Evolutionary conservation across 92 coral and sea anemone genomes (phyloP).

Genomic region (Actinostola sp.): DNA sequence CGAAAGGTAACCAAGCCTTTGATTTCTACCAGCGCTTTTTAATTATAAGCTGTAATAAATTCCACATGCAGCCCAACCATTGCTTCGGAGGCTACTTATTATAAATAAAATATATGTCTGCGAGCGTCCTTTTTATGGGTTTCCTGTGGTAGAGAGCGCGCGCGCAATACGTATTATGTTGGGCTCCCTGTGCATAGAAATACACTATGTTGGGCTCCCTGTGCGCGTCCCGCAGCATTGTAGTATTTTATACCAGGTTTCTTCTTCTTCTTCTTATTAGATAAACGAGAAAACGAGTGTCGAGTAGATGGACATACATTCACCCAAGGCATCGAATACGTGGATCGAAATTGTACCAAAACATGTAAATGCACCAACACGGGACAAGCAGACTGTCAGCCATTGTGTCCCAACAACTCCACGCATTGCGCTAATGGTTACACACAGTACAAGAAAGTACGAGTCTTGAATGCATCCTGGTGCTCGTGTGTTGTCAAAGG

Average conservation of each 20-base stretch:
- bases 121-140: too few species aligned
- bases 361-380: conserved; percentile 39
- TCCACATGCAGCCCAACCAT: too few species aligned
- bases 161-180: too few species aligned
- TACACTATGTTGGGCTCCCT: too few species aligned
- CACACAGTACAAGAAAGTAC: conserved; percentile 12
- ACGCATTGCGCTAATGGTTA: conserved; percentile 28
- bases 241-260: not conserved
- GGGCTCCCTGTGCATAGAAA: too few species aligned
- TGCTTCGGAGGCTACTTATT: too few species aligned
- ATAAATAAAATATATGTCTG: too few species aligned
- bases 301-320: conserved; percentile 43
- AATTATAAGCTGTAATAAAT: too few species aligned
- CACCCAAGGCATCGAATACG: conserved; percentile 30
- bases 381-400: conserved; percentile 35
- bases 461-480: conserved; percentile 39
- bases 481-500: conserved; percentile 39
- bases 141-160: too few species aligned
- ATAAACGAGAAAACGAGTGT: not conserved
- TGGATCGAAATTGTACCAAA: conserved; percentile 46
- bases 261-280: conserved; percentile 10
- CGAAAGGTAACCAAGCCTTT: too few species aligned
- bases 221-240: not conserved
- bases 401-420: conserved; percentile 40
- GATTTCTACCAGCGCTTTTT: too few species aligned